A percentile compares a stretch with the other conserved stretches of the same genome.
phyloP scores from a whole-genome alignment of 2,888 invertebrate genomes.

The Zaprionus bogoriensis region DNA sequence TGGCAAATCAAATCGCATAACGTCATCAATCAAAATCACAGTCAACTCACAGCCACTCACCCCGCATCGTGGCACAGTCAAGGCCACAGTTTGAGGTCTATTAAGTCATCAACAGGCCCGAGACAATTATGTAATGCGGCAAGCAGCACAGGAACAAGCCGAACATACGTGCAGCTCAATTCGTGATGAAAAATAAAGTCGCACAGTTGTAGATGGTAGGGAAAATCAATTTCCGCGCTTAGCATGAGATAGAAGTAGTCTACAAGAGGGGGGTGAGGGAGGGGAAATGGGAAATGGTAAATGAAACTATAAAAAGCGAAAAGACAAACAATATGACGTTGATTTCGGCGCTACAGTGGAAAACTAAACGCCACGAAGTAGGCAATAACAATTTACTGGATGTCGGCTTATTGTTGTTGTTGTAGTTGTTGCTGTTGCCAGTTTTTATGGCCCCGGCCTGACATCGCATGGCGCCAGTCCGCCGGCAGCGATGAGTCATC shows the following conservation, averaged over 20 bases:
- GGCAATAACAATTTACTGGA: constrained; percentile 64
- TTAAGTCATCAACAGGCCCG: constrained; percentile 61
- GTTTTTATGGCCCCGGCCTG: constrained; percentile 44
- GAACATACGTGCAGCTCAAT: constrained; percentile 21
- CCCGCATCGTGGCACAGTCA: constrained; percentile 27
- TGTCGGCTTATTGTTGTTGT: constrained; percentile 34
- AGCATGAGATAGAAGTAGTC: neutral
- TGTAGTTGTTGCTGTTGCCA: constrained; percentile 15
- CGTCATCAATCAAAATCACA: constrained; percentile 41
- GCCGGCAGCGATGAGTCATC: constrained; percentile 68
- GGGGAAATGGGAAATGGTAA: neutral
- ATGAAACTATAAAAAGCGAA: constrained; percentile 34
- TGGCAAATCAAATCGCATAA: constrained; percentile 19
- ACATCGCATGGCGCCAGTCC: constrained; percentile 64
- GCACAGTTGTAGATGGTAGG: constrained; percentile 10
- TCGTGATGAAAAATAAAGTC: constrained; percentile 27
- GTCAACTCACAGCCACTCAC: constrained; percentile 2
- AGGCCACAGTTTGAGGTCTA: constrained; percentile 46
- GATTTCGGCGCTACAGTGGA: constrained; percentile 45
- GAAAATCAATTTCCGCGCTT: constrained; percentile 45
- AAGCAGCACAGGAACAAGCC: constrained; percentile 8
- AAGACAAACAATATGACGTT: constrained; percentile 59
- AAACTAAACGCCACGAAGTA: constrained; percentile 59
- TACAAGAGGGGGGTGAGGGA: neutral
- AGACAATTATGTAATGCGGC: constrained; percentile 49